Evolutionary conservation across 2,797 vertebrate species (phyloP).

Genomic region (Characodon lateralis): DNA sequence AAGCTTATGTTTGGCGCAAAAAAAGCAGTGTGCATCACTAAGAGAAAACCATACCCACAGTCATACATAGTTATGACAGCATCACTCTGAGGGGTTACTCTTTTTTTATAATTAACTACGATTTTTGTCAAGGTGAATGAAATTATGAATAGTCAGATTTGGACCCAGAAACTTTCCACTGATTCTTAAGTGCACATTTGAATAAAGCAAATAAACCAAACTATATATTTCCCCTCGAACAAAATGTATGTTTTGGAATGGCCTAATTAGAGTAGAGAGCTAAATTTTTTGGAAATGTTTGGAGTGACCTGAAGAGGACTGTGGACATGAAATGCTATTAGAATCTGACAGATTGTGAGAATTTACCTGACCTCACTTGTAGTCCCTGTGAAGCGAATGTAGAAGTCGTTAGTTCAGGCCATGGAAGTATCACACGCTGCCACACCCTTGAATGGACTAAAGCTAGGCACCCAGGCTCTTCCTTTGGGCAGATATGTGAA

Average conservation of each 20-base stretch:
- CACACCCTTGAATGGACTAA: constrained; percentile 21
- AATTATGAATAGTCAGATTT: not conserved
- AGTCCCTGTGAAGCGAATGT: constrained; percentile 19
- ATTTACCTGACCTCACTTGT: constrained; percentile 2
- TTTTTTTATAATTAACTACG: not conserved
- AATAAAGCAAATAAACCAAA: not conserved
- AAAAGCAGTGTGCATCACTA: not conserved
- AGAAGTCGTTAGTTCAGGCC: constrained; percentile 28
- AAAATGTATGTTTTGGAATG: not conserved
- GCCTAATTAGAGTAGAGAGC: not conserved
- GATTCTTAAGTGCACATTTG: not conserved
- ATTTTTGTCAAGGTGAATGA: not conserved
- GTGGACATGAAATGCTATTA: not conserved
- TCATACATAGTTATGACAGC: not conserved
- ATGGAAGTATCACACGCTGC: constrained; percentile 23
- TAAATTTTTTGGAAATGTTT: not conserved
- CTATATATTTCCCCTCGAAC: not conserved
- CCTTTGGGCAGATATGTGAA: constrained; percentile 43
- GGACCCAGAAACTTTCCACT: not conserved
- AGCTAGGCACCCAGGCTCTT: constrained; percentile 16
- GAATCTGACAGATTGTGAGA: not conserved
- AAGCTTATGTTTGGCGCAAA: not conserved
- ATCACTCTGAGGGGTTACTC: not conserved
- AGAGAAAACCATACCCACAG: not conserved
- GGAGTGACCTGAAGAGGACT: not conserved